These are phyloP conservation scores for Pristis pectinata DNA, from an alignment of 2,797 vertebrate genomes.

Conservation along the genomic window DNA sequence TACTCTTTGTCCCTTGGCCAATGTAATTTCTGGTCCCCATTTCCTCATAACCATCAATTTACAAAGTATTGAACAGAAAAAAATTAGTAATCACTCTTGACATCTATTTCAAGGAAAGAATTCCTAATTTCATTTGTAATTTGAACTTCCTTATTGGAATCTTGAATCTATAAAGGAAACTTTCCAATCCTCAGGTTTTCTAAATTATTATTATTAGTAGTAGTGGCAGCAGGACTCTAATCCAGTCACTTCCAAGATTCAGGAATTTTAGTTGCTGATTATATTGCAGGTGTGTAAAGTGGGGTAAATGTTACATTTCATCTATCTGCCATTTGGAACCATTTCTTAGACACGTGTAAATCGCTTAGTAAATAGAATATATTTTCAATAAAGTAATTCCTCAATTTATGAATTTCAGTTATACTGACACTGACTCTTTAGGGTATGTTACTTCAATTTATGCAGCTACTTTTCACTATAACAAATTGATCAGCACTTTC, in stretches of 20 bases:
- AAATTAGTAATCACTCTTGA: not conserved
- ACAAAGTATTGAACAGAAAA: not conserved
- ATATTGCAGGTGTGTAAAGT: not conserved
- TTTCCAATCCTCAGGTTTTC: not conserved
- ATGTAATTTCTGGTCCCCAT: not conserved
- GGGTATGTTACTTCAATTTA: no score
- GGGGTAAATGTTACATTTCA: not conserved
- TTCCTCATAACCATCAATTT: not conserved
- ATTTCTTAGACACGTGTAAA: not conserved
- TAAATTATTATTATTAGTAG: not conserved
- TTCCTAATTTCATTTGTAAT: not conserved
- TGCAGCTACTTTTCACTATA: no score
- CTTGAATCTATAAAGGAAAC: not conserved
- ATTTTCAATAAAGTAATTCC: not conserved
- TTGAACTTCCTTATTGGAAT: not conserved
- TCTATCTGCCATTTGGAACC: not conserved
- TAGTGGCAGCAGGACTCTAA: not conserved
- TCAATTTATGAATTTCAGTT: no score
- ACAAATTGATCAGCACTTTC: no score
- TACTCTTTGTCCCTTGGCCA: not conserved
- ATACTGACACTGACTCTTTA: no score
- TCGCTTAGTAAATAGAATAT: not conserved
- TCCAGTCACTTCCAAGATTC: not conserved
- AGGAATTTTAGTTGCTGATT: not conserved
- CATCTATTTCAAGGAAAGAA: not conserved